Conservation (phyloP, 2,797 vertebrate genomes). For the Calcarius lapponicus region DNA sequence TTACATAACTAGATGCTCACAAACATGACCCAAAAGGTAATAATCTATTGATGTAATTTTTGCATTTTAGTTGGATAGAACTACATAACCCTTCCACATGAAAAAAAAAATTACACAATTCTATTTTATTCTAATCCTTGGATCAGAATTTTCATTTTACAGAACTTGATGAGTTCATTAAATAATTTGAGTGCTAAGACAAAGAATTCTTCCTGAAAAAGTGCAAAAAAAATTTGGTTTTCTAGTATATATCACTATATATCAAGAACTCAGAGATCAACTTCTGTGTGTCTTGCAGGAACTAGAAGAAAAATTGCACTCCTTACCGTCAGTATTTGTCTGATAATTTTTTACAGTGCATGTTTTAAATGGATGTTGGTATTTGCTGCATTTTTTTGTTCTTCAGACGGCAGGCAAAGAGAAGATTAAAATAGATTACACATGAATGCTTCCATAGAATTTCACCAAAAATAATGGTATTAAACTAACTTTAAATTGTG, state of each 20-base stretch:
- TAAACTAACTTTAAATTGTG: slow-evolving; percentile 35
- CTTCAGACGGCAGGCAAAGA: not conserved
- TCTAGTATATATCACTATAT: not conserved
- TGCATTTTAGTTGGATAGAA: not conserved
- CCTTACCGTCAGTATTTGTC: not conserved
- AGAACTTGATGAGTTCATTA: not conserved
- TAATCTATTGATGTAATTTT: not conserved
- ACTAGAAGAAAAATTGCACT: not conserved
- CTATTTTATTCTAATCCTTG: not conserved
- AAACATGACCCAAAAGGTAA: not conserved
- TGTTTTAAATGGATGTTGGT: not conserved
- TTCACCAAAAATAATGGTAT: not conserved
- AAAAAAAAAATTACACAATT: not conserved
- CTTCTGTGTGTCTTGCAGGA: not conserved
- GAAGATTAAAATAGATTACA: slow-evolving; percentile 53
- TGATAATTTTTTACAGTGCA: not conserved
- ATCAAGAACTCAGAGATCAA: not conserved
- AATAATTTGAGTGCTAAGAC: not conserved
- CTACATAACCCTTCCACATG: not conserved
- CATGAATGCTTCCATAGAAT: not conserved
- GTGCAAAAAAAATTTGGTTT: not conserved
- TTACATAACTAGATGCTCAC: not conserved
- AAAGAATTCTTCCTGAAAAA: not conserved
- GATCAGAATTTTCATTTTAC: not conserved
- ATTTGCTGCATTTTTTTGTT: not conserved